A percentile compares a stretch with the other conserved stretches of the same genome.
These are phyloP conservation scores for Hoplostethus mediterraneus DNA, from an alignment of 2,797 vertebrate species.

Conservation along the genomic window DNA sequence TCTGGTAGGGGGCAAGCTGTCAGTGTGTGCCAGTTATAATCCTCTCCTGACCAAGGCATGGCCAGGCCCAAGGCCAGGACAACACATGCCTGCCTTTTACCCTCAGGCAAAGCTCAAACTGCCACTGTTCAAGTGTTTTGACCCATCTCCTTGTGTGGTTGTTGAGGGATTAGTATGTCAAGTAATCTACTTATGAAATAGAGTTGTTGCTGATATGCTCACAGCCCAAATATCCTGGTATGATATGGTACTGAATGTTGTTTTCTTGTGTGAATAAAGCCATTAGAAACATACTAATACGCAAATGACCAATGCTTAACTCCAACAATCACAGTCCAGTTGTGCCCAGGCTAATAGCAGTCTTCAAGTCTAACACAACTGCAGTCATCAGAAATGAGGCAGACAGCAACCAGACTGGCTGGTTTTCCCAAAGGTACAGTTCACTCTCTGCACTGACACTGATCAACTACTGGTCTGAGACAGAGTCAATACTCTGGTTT, in stretches of 20 bases:
- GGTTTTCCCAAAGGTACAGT: conserved; percentile 55
- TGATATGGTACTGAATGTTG: not conserved
- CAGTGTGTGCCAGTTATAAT: conserved; percentile 54
- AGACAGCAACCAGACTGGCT: conserved; percentile 61
- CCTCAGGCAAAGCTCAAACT: conserved; percentile 60
- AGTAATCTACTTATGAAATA: not conserved
- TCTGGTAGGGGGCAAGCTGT: conserved; percentile 45
- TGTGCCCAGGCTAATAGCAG: not conserved
- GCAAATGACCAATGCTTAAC: conserved; percentile 21
- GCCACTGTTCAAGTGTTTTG: conserved; percentile 52
- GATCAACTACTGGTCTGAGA: conserved; percentile 37
- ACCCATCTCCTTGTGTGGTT: conserved; percentile 45
- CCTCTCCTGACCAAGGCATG: conserved; percentile 52
- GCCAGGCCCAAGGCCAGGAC: conserved; percentile 50
- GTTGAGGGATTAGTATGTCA: conserved; percentile 29
- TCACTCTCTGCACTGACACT: conserved; percentile 45
- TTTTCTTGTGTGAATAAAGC: conserved; percentile 9
- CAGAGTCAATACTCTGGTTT: not conserved
- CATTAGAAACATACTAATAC: conserved; percentile 22
- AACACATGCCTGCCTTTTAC: conserved; percentile 65
- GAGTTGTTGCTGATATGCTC: not conserved
- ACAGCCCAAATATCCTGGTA: not conserved
- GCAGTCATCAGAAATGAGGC: conserved; percentile 25
- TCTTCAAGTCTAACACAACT: not conserved
- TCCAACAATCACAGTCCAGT: conserved; percentile 7